phyloP scores from a whole-genome alignment of 2,113 vertebrate genomes.

The Ceyx melanurus region DNA sequence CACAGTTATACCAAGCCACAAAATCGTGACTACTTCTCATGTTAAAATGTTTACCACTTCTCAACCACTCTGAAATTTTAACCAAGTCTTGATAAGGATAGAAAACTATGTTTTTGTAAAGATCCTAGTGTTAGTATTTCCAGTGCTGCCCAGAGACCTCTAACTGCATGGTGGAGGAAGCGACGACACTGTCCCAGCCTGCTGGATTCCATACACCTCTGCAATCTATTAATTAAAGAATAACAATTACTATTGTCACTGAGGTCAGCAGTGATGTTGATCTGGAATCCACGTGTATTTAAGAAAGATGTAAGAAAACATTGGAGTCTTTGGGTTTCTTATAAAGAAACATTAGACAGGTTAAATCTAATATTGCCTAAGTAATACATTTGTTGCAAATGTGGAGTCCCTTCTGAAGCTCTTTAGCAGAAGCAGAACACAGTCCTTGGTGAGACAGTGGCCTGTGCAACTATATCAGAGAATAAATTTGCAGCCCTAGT shows the following conservation, averaged over 20 bases:
- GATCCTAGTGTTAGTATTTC: background rate
- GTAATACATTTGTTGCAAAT: background rate
- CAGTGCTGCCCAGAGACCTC: background rate
- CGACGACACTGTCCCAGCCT: background rate
- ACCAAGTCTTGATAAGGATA: background rate
- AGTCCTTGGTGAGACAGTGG: background rate
- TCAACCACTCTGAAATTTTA: background rate
- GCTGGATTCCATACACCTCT: background rate
- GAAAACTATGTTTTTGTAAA: background rate
- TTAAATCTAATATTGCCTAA: background rate
- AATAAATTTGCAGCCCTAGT: background rate
- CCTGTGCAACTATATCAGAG: background rate
- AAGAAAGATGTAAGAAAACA: background rate
- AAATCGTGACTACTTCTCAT: background rate
- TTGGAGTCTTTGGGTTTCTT: background rate
- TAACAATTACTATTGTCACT: background rate
- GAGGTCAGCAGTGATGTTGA: background rate
- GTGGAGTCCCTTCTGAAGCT: background rate
- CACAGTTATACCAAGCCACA: accelerated
- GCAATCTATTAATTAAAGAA: background rate
- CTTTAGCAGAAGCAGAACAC: background rate
- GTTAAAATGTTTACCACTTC: background rate
- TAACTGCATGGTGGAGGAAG: background rate
- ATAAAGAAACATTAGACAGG: background rate
- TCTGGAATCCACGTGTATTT: background rate